Conservation (phyloP, 2,113 vertebrate genomes). For the Nyctereutes procyonoides region DNA sequence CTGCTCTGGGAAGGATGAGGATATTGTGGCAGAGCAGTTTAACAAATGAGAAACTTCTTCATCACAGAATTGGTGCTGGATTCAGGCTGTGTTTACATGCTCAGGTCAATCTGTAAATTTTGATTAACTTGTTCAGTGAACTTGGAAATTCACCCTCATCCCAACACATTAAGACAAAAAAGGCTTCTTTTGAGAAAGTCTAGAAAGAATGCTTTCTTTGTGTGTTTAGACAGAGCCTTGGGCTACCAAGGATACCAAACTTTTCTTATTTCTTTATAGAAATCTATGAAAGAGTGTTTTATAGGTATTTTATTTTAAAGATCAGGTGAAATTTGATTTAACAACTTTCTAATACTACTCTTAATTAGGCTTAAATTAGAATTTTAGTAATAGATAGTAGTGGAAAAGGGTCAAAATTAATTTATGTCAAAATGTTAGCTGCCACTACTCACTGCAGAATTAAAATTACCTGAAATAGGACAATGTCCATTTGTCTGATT, state of each 20-base stretch:
- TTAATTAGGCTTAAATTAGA: constrained; percentile 29
- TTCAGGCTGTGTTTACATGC: neutral
- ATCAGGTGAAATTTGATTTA: neutral
- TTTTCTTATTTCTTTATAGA: neutral
- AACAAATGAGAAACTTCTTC: neutral
- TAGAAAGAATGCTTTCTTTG: neutral
- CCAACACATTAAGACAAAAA: neutral
- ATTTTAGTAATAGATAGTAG: constrained; percentile 19
- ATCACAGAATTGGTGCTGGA: neutral
- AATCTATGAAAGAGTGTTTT: neutral
- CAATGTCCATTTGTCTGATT: neutral
- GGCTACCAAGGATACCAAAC: neutral
- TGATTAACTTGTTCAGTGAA: neutral
- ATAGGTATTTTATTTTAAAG: neutral
- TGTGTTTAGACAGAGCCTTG: neutral
- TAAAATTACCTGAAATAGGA: neutral
- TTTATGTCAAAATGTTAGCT: neutral
- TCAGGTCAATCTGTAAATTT: neutral
- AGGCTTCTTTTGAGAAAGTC: neutral
- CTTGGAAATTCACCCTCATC: neutral
- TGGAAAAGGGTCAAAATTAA: neutral
- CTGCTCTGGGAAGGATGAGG: neutral
- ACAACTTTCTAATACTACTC: neutral
- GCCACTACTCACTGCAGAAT: neutral
- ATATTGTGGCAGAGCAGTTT: neutral